Evolutionary conservation across 2,888 invertebrate genomes (phyloP).

Genomic region (Cryptus armator): DNA sequence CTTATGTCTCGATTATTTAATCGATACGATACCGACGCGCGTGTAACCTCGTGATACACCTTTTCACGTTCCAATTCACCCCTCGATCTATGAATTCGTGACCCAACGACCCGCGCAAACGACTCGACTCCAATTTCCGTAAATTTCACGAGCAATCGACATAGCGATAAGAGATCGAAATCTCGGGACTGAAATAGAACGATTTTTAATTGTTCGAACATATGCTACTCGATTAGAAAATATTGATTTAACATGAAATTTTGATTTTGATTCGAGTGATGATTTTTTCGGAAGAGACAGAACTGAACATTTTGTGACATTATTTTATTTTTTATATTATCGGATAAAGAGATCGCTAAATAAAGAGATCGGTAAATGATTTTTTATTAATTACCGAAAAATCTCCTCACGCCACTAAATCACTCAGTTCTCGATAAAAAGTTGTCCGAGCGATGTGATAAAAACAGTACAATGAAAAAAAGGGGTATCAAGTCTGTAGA

Average conservation of each 20-base stretch:
- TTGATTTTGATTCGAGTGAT: neutral
- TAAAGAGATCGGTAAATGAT: neutral
- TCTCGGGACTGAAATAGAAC: conserved; percentile 47
- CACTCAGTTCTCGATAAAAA: conserved; percentile 57
- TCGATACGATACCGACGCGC: conserved; percentile 55
- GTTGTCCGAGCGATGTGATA: conserved; percentile 45
- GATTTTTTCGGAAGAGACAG: no score
- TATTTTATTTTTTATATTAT: no score
- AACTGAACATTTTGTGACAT: no score
- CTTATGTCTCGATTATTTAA: conserved; percentile 68
- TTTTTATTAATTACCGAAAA: conserved; percentile 32
- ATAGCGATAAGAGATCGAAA: conserved; percentile 9
- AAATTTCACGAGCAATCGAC: conserved; percentile 43
- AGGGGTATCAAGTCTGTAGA: conserved; percentile 73
- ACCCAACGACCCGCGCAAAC: neutral
- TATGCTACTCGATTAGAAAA: conserved; percentile 3
- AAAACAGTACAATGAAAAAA: conserved; percentile 36
- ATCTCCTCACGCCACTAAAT: conserved; percentile 7
- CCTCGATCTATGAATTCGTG: conserved; percentile 43
- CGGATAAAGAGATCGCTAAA: neutral
- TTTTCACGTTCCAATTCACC: conserved; percentile 28
- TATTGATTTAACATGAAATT: neutral
- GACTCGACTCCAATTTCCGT: conserved; percentile 34
- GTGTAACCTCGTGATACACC: conserved; percentile 37
- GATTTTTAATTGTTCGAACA: conserved; percentile 34